phyloP scores from a whole-genome alignment of 2,113 vertebrate genomes.

The Nematolebias whitei region DNA sequence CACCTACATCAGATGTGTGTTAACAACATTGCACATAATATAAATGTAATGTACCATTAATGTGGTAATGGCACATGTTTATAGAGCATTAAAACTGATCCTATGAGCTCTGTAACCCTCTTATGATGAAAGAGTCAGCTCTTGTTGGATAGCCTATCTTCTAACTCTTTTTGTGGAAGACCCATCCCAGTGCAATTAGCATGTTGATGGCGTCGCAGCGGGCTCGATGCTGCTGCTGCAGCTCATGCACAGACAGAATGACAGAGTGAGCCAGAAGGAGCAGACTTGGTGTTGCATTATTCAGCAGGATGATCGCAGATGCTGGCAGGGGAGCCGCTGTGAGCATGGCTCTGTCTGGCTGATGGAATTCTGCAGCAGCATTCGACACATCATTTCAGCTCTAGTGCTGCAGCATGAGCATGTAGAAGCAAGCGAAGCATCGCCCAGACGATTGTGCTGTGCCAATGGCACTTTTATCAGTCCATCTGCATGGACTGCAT shows the following conservation, averaged over 20 bases:
- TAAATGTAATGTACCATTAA: conserved; percentile 31
- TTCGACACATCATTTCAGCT: conserved; percentile 45
- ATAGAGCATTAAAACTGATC: conserved; percentile 50
- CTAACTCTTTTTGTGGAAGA: conserved; percentile 19
- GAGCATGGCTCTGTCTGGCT: conserved; percentile 42
- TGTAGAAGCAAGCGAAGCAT: conserved; percentile 23
- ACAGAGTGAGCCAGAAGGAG: conserved; percentile 39
- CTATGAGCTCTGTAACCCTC: conserved; percentile 48
- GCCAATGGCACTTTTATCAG: conserved; percentile 13
- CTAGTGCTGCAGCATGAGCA: conserved; percentile 22
- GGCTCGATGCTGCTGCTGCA: not conserved
- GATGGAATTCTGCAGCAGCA: conserved; percentile 44
- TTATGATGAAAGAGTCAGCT: conserved; percentile 52
- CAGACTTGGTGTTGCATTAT: conserved; percentile 58
- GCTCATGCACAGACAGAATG: conserved; percentile 15
- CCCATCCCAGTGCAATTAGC: conserved; percentile 59
- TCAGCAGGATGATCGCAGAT: conserved; percentile 60
- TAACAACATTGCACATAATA: too few relatives aligned
- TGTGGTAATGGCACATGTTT: conserved; percentile 33
- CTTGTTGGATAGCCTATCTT: conserved; percentile 25
- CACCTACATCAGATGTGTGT: too few relatives aligned
- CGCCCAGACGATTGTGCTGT: not conserved
- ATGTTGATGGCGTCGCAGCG: conserved; percentile 48
- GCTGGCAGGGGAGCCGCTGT: conserved; percentile 43
- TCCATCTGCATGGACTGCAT: conserved; percentile 2